These are phyloP conservation scores for Melanerpes formicivorus DNA, from an alignment of 2,113 vertebrate genomes.

Conservation along the genomic window DNA sequence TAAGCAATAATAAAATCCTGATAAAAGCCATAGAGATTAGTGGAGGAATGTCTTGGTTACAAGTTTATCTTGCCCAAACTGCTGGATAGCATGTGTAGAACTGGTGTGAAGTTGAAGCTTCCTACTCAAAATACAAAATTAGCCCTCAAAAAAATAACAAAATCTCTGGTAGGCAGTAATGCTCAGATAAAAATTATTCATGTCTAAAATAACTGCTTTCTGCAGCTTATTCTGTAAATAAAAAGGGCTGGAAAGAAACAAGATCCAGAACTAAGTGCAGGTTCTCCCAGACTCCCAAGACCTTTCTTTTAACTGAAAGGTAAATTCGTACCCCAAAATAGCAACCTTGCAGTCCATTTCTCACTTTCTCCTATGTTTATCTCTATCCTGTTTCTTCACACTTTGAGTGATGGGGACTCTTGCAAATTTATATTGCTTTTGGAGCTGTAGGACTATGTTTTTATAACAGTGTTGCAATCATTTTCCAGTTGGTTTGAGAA, in stretches of 20 bases:
- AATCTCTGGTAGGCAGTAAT: constrained; percentile 4
- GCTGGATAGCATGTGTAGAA: background rate
- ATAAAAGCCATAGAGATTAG: constrained; percentile 51
- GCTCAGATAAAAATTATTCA: constrained; percentile 5
- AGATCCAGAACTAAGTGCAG: background rate
- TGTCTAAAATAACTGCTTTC: constrained; percentile 16
- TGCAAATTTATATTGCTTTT: background rate
- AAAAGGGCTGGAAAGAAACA: background rate
- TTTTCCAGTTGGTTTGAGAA: background rate
- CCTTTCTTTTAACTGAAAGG: background rate
- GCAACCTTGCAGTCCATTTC: background rate
- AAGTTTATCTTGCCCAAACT: background rate
- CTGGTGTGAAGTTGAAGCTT: constrained; percentile 40
- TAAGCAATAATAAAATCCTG: constrained; percentile 40
- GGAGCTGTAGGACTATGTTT: background rate
- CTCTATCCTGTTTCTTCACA: background rate
- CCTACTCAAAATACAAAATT: constrained; percentile 58
- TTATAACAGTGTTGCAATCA: background rate
- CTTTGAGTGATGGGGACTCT: background rate
- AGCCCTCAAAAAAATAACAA: background rate
- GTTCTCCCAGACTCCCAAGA: background rate
- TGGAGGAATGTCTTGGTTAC: background rate
- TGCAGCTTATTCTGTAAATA: constrained; percentile 23
- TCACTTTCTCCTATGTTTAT: background rate
- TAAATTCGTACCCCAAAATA: background rate